Conservation (phyloP, 2,113 vertebrate genomes). For the Drymodes brunneopygia region DNA sequence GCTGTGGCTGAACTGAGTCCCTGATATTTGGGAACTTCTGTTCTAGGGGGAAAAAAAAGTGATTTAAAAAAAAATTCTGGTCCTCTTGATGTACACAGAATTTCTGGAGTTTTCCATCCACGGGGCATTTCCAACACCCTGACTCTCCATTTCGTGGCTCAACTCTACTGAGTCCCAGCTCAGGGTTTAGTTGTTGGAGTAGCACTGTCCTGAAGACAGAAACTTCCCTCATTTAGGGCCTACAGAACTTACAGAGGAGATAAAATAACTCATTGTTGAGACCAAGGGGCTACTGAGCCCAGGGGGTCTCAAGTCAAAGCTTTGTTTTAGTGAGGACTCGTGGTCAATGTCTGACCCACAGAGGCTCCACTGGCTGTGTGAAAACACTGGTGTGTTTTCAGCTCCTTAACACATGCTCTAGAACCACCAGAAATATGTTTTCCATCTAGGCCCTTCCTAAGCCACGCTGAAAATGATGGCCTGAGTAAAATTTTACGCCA, state of each 20-base stretch:
- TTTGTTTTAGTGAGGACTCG: not conserved
- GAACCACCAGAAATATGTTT: not conserved
- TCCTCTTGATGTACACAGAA: not conserved
- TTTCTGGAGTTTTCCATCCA: not conserved
- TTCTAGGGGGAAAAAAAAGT: not conserved
- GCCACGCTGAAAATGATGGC: not conserved
- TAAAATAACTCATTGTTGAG: not conserved
- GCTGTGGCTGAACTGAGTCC: not conserved
- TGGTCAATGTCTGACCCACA: not conserved
- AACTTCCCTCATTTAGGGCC: not conserved
- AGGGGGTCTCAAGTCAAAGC: not conserved
- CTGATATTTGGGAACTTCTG: not conserved
- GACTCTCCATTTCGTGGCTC: not conserved
- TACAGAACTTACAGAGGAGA: not conserved
- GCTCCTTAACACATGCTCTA: not conserved
- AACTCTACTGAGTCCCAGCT: not conserved
- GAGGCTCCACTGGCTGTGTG: not conserved
- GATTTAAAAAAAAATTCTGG: not conserved
- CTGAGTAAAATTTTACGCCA: not conserved
- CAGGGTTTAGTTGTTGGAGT: not conserved
- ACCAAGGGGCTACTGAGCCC: not conserved
- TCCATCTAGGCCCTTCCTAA: not conserved
- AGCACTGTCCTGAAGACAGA: not conserved
- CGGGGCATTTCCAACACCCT: not conserved
- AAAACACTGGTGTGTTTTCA: not conserved